Evolutionary conservation across 1,140 invertebrate genomes (phyloP).

Genomic region (Diploscapter pachys): DNA sequence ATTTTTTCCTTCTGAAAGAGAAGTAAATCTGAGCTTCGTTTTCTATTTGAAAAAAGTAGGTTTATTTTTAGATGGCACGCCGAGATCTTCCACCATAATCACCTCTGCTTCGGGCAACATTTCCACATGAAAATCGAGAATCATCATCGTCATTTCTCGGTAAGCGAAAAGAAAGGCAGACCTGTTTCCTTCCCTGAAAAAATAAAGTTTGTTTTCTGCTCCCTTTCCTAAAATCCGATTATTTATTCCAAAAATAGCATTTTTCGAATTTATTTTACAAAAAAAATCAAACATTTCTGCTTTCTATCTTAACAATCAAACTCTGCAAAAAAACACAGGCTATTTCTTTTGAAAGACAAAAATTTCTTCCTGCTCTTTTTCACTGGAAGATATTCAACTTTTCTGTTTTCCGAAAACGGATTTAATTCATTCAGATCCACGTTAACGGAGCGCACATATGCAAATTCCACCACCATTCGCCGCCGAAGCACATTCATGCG

Average conservation of each 20-base stretch:
- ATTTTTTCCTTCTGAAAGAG: no score
- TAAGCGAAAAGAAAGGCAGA: not conserved
- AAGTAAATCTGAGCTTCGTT: no score
- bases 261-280: no score
- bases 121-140: conserved; percentile 42
- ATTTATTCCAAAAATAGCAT: no score
- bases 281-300: no score
- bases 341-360: not conserved
- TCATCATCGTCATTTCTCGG: conserved; percentile 36
- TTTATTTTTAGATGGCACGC: conserved; percentile 25
- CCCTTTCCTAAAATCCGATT: no score
- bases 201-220: not conserved
- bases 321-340: not conserved
- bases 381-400: not conserved
- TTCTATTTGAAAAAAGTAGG: not conserved
- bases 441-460: conserved; percentile 37
- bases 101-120: conserved; percentile 19
- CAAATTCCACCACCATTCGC: conserved; percentile 37
- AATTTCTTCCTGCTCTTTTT: no score
- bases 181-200: not conserved
- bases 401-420: not conserved
- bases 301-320: no score
- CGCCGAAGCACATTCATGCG: conserved; percentile 23
- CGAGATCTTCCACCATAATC: conserved; percentile 34
- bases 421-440: conserved; percentile 23